A percentile compares a stretch with the other conserved stretches of the same genome.
Evolutionary conservation across 2,888 invertebrate species (phyloP).

Genomic region (Habrosyne pyritoides): DNA sequence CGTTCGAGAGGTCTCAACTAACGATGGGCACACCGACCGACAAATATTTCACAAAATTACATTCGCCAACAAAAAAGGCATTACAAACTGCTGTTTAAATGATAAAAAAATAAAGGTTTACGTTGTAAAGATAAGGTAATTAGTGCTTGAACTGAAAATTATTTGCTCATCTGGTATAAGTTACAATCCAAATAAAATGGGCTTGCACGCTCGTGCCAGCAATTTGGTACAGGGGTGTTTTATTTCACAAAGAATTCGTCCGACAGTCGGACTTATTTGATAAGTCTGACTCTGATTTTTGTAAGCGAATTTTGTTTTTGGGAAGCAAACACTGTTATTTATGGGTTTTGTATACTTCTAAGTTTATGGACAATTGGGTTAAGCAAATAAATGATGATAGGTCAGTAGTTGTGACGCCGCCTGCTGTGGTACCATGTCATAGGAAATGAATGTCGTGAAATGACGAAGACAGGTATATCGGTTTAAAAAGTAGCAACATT

Average conservation of each 20-base stretch:
- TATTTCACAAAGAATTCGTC: conserved; percentile 1
- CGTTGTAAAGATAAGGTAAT: neutral
- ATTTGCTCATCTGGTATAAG: neutral
- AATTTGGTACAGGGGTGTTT: neutral
- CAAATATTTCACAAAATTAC: neutral
- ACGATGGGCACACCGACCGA: neutral
- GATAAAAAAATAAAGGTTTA: neutral
- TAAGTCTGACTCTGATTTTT: neutral
- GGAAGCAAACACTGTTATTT: neutral
- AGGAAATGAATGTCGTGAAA: no score
- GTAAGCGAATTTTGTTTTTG: neutral
- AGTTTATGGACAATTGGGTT: no score
- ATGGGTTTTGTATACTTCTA: neutral
- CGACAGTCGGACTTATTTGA: neutral
- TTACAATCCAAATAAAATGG: neutral
- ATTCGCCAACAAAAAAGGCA: neutral
- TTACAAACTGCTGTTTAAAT: neutral
- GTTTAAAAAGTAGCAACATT: no score
- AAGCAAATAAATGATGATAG: no score
- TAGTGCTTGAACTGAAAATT: neutral
- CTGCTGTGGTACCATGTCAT: no score
- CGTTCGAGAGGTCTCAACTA: conserved; percentile 13
- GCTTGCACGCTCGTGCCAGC: neutral
- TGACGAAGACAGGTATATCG: no score
- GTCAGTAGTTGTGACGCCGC: no score